Base-by-base conservation (phyloP, 1,140 invertebrate genomes). In the Pseudoatta argentina region DNA sequence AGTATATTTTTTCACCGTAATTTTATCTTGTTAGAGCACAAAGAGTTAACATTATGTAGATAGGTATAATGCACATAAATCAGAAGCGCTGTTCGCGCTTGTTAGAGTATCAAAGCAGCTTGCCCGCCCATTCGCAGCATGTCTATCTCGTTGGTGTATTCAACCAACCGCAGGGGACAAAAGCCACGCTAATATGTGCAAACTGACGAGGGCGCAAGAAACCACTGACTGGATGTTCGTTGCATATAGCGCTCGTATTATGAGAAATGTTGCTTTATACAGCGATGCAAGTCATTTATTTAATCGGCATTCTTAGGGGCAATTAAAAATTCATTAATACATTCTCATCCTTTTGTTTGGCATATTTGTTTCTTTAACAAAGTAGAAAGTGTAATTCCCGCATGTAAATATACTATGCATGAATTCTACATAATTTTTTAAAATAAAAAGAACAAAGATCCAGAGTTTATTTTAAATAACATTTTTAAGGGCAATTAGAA, bases 161-260 rank as follows among this genome's bases (percentile, higher is more conserved):
- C 88, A 87, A 63, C 81, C 73, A 71, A 78, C 86, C 72, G 67
- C 51, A 55, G 61, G 16, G 61, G 86, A 90, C 89, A 90, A 90
- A 90, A 90, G 86, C 86, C 88, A 64, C 77, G 89, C 82, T 90
- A 86, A 87, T 82, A 85, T 76, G 88, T 73, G 88, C 85, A 87
- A 87, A 90, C 85, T 79, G 64, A 57, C 59, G 39, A 48, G 79
- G 79, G 72, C 16, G 88, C 88, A 72, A 90, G 88, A 75, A 89
- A 76, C 85, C 59, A 44, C 51, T 4, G 55, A 5, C 78, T 81
- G 75, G 88, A 82, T 87, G 66, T 83, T 90, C 87, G 76, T 69
- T 27, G 21, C 61, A 63, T 44, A 77, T 76, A 86, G 71, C 78
- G 53, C 67, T 59, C 24, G 57, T 81, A 66, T 87, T 85, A 87